Evolutionary conservation across 2,113 vertebrate genomes (phyloP).

Genomic region (Tautogolabrus adspersus): DNA sequence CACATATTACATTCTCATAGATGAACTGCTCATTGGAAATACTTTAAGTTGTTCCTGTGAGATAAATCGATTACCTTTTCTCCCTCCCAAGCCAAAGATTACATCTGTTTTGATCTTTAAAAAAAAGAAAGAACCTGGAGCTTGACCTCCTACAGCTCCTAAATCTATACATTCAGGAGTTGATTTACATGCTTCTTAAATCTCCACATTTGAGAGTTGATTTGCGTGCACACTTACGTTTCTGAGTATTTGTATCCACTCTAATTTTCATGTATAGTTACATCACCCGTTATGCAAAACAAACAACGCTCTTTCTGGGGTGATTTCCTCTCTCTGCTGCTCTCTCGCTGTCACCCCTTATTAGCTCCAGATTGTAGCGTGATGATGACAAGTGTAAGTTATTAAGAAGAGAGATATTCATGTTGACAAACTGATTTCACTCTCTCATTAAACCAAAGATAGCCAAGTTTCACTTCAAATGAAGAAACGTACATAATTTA

Average conservation of each 20-base stretch:
- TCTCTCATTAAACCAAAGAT: slow-evolving; percentile 21
- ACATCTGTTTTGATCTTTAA: not conserved
- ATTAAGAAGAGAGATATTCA: not conserved
- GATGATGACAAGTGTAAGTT: slow-evolving; percentile 5
- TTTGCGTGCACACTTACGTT: slow-evolving; percentile 8
- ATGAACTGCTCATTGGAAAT: slow-evolving; percentile 12
- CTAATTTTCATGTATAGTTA: slow-evolving; percentile 1
- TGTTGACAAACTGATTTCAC: not conserved
- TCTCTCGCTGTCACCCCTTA: slow-evolving; percentile 2
- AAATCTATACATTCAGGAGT: slow-evolving; percentile 23
- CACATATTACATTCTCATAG: not conserved
- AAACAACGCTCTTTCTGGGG: not conserved
- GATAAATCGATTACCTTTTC: not conserved
- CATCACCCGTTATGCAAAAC: not conserved
- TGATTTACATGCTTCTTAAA: slow-evolving; percentile 28
- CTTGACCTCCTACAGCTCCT: not conserved
- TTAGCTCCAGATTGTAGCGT: slow-evolving; percentile 3
- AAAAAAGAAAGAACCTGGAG: slow-evolving; percentile 5
- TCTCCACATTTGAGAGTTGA: slow-evolving; percentile 25
- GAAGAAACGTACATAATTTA: not conserved
- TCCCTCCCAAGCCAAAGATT: not conserved
- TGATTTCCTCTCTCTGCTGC: not conserved
- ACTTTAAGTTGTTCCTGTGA: not conserved
- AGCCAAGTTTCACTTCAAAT: not conserved
- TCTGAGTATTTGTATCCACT: slow-evolving; percentile 10